Conservation (phyloP, 2,888 invertebrate genomes). For the Icerya purchasi region DNA sequence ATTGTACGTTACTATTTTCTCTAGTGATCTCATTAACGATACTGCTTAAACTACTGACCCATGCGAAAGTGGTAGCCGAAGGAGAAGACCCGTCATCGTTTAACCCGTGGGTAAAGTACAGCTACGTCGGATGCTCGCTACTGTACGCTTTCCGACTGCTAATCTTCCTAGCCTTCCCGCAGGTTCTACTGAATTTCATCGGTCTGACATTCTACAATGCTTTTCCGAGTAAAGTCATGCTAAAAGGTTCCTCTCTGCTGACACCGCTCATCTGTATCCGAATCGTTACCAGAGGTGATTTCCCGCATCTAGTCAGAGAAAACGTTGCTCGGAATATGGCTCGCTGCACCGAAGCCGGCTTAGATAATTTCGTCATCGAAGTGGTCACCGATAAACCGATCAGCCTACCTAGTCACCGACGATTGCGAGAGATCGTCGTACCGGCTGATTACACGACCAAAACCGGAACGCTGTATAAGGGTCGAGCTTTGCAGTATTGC, state of each 20-base stretch:
- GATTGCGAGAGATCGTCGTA: constrained; percentile 72
- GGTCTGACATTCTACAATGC: constrained; percentile 78
- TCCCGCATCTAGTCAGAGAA: constrained; percentile 65
- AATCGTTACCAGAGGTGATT: constrained; percentile 85
- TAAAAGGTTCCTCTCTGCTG: constrained; percentile 72
- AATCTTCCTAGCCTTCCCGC: constrained; percentile 67
- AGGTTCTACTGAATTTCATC: constrained; percentile 68
- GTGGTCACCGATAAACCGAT: constrained; percentile 82
- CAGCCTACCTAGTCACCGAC: constrained; percentile 47
- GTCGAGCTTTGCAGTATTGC: constrained; percentile 85
- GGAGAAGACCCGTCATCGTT: constrained; percentile 22
- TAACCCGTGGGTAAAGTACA: constrained; percentile 66
- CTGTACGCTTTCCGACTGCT: constrained; percentile 57
- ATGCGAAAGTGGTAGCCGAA: not conserved
- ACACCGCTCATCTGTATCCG: constrained; percentile 88
- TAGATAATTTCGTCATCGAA: constrained; percentile 89
- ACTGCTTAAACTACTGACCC: not conserved
- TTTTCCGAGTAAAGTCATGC: constrained; percentile 72
- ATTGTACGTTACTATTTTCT: not conserved
- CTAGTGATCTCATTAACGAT: not conserved
- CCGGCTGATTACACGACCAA: constrained; percentile 68
- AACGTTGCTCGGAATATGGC: constrained; percentile 74
- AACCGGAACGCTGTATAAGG: constrained; percentile 80
- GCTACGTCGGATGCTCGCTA: constrained; percentile 44
- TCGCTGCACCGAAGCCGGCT: constrained; percentile 64